Evolutionary conservation across 2,113 vertebrate species (phyloP).

Genomic region (Macquaria ambigua): DNA sequence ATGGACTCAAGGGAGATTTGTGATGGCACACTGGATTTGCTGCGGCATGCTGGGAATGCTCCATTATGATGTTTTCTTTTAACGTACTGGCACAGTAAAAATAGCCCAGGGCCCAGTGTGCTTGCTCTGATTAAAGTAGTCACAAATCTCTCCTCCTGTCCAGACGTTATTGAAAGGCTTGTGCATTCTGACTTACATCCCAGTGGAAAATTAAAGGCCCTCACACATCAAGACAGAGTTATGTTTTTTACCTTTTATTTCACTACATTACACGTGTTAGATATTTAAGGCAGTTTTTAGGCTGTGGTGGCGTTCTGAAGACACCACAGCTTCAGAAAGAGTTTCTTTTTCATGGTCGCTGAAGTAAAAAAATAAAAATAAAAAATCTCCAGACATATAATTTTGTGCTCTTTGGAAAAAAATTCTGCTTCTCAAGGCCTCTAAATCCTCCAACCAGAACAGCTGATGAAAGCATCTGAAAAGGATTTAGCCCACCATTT

Average conservation of each 20-base stretch:
- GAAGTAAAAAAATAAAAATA: constrained; percentile 29
- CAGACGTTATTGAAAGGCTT: constrained; percentile 35
- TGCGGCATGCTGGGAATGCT: constrained; percentile 69
- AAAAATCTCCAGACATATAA: constrained; percentile 61
- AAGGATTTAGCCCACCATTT: not conserved
- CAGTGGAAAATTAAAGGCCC: constrained; percentile 26
- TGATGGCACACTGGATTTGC: constrained; percentile 50
- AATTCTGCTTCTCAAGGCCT: constrained; percentile 36
- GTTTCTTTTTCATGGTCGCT: constrained; percentile 41
- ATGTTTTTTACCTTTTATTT: constrained; percentile 18
- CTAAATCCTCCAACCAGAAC: constrained; percentile 26
- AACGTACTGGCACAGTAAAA: constrained; percentile 57
- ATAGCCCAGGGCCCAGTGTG: constrained; percentile 44
- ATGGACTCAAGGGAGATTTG: constrained; percentile 43
- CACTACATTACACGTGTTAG: not conserved
- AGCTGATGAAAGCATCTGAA: constrained; percentile 18
- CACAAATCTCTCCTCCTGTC: constrained; percentile 38
- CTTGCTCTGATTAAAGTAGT: constrained; percentile 52
- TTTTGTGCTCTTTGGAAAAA: constrained; percentile 68
- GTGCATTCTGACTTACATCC: constrained; percentile 18
- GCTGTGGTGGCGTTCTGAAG: constrained; percentile 17
- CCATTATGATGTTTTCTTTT: constrained; percentile 66
- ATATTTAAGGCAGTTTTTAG: constrained; percentile 16
- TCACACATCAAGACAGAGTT: not conserved
- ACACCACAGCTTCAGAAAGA: constrained; percentile 32